Base-by-base conservation (phyloP, 2,113 vertebrate genomes). In the Nannospalax galili region DNA sequence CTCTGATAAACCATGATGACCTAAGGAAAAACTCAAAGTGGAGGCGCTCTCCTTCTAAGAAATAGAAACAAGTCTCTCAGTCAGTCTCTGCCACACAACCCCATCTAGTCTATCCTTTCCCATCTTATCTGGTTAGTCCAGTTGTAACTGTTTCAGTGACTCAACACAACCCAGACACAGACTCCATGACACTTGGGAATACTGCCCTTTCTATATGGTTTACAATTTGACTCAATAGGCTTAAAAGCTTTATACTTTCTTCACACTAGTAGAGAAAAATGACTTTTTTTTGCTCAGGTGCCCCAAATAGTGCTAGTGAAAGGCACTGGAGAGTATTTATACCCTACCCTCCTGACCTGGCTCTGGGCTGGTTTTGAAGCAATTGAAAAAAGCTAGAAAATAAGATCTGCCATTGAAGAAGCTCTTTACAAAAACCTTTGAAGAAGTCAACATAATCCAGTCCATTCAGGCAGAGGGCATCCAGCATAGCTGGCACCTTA, bases 1-100 rank as follows among this genome's bases (percentile, higher is more conserved):
- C 60, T 94, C 96, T 89, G 16, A 64, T 20, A 82, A 97, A 85
- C 9, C 12, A 12, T 92, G 26, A 48, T 35, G 3, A 52, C 56
- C 90, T 24, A 32, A 92, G 88, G 48, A 82, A 92, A 72, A 3
- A n/a, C 67, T 30, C n/a, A 52, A 87, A 89, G 93, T 32, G 45
- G 45, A 79, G 90, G 93, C 14, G 52, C 1, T 5, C 58, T 60
- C 91, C 14, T 42, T 80, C 82, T 15, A 86, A 92, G 11, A 16
- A 62, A 64, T 26, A 69, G 88, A 96, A 94, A 94, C 16, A 0
- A 40, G 91, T 73, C 37, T 52, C 40, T 86, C 52, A 56, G 64
- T 0, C 32, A 37, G 82, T 65, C 30, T 70, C 77, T 58, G 45
- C 80, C 65, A 30, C 90, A 20, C 45, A 19, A 4, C 35, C 67